Base-by-base conservation (phyloP, 2,888 invertebrate species). In the Elgonia sp. region DNA sequence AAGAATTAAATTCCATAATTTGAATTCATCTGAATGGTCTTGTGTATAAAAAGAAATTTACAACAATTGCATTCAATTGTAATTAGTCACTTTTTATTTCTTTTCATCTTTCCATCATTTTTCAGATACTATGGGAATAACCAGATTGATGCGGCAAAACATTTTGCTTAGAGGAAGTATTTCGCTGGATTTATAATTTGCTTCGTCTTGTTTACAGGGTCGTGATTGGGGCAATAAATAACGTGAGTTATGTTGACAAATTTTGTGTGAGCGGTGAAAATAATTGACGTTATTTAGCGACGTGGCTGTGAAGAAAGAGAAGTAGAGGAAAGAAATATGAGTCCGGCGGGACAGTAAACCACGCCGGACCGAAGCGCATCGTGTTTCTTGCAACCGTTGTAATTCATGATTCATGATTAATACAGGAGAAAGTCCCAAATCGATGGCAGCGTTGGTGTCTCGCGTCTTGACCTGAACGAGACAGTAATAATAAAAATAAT, bases 341-440 rank as follows among this genome's bases (percentile, higher is more conserved):
- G 88, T 86, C 87, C 86, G 86, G 63, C 80, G 86, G 55, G 73
- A 67, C 75, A 46, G 65, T 79, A 70, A 69, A 81, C 57, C 53
- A 85, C 79, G 86, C 53, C 86, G 76, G 72, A 84, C 86, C 55
- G 69, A 86, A 86, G 86, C 89, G 89, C 87, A 83, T 89, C 87
- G 79, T 84, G 85, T 89, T 89, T 87, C 83, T 87, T 60, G 79
- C 80, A 82, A 83, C 76, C 73, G 75, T 87, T 89, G 84, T 69
- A 76, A 83, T 84, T 84, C 76, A 84, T 82, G 67, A 73, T 83
- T 80, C 76, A 79, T 81, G 70, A 84, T 86, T 83, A 84, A 86
- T 80, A 84, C 65, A 81, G 86, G 82, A 86, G 84, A 86, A 86
- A 86, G 88, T 88, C 88, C 88, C 88, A 86, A 88, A 85, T 85